Evolutionary conservation across 2,888 invertebrate species (phyloP), one percentile per base, ranked within the genome.

Genomic region (Plebejus melissa): DNA sequence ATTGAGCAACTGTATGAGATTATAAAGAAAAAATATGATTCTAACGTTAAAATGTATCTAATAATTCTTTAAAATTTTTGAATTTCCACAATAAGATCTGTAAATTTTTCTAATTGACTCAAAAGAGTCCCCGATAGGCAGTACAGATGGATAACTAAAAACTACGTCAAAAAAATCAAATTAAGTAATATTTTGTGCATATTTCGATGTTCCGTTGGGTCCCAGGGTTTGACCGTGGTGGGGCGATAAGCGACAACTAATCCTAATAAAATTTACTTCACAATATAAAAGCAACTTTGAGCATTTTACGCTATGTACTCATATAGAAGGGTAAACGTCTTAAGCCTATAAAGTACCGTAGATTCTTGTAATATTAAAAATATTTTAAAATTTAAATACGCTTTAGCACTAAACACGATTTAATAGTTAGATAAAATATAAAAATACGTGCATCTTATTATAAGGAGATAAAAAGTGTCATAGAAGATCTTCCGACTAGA

Each of bases 401-500:
- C 22, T 71, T 71, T 46, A 71, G 71, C 72, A 72, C 54, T 72
- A 72, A 50, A 72, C 32, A 72, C 28, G 28, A 71, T 71, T 11
- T 41, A 13, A 50, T 50, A 71, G 13, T 54, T 50, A 72, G 32
- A 72, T 72, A 36, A 72, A 54, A 54, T 72, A 72, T 72, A 72
- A 72, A 72, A 72, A 72, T 72, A 72, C 16, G 72, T 72, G 72
- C 72, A 54, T 72, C 72, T 72, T 72, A 72, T 50, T 50, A 54
- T 50, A 72, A 32, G 72, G 72, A 72, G 72, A 72, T 72, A 72
- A 50, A 72, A 72, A 46, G 72, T 72, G 72, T 32, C 50, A 54
- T 46, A 41, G 71, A 71, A 72, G 50, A 72, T 50, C 11, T 28
- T 72, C 16, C 50, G 72, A 72, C 46, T 54, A 72, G 72, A 72